Percentiles rank a stretch among this genome's conserved stretches.
Conservation (phyloP, 2,888 invertebrate species). For the Iphiclides podalirius region DNA sequence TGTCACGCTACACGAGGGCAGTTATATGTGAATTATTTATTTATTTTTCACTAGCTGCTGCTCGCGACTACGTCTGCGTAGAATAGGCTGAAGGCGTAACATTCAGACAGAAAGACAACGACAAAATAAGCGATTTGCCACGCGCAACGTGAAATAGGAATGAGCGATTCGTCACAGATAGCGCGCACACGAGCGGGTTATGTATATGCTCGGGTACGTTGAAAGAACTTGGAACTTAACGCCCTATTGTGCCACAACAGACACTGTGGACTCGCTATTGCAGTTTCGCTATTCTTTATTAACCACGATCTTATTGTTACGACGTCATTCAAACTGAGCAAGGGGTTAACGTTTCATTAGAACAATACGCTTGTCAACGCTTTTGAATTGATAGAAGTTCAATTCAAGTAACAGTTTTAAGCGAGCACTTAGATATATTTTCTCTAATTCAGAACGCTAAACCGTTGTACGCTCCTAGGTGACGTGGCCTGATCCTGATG, state of each 20-base stretch:
- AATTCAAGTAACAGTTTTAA: no score
- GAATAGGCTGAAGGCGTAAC: no score
- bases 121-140: conserved; percentile 45
- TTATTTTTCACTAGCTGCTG: no score
- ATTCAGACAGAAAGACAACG: conserved; percentile 29
- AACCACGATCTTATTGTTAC: not conserved
- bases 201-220: conserved; percentile 17
- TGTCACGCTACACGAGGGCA: no score
- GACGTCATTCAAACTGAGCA: not conserved
- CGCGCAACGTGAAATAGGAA: conserved; percentile 47
- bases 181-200: conserved; percentile 29
- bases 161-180: conserved; percentile 50
- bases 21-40: no score
- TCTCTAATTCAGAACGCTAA: no score
- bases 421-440: no score
- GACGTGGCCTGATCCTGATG: no score
- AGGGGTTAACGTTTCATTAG: not conserved
- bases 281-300: not conserved
- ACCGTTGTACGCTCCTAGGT: no score
- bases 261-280: conserved; percentile 19
- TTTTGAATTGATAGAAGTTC: no score
- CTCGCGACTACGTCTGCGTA: no score
- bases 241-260: conserved; percentile 14
- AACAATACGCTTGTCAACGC: not conserved
- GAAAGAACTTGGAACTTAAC: conserved; percentile 13